Evolutionary conservation across 2,797 vertebrate genomes (phyloP), one percentile per base, ranked within the genome.

Genomic region (Gymnothorax javanicus): DNA sequence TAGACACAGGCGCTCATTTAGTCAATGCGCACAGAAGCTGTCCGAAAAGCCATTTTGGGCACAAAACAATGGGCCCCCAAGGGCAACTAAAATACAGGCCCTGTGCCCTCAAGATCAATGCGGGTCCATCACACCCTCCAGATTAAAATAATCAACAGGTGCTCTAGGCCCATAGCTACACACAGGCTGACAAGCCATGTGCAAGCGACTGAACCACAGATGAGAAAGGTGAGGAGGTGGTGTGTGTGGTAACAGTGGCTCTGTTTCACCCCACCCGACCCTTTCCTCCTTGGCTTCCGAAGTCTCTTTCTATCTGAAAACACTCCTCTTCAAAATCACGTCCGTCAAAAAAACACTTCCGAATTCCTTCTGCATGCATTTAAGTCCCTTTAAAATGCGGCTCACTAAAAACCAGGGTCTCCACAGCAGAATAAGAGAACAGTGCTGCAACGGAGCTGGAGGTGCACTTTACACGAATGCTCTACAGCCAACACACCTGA

Each of bases 21-120:
- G 88, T 86, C 87, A 88, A 75, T 90, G 93, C 93, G 93, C 93
- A 88, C 67, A 85, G 20, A 56, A 81, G 77, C 52, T n/a, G 77
- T 20, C 52, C 75, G 4, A 64, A 20, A 23, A 64, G 17, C 60
- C 15, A 6, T 17, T 23, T 79, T 79, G 50, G 15, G 71, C 2
- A 25, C 6, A 52, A 1, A 54, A 79, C 75, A 79, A 52, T 79
- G 27, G 6, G 27, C 4, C 3, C 17, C 71, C 7, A 2, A 20
- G 4, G 50, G 9, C 17, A 7, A 23, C 75, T 52, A 5, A 52
- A 79, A 79, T 9, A 54, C 15, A 79, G 43, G 13, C 15, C 17
- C 75, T 43, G 5, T 75, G 43, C 27, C 71, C 27, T 17, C 12
- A 11, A 25, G 25, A 75, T 15, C 33, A 25, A 12, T 52, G 7